phyloP scores from a whole-genome alignment of 1,140 invertebrate species.

The Pseudoatta argentina region DNA sequence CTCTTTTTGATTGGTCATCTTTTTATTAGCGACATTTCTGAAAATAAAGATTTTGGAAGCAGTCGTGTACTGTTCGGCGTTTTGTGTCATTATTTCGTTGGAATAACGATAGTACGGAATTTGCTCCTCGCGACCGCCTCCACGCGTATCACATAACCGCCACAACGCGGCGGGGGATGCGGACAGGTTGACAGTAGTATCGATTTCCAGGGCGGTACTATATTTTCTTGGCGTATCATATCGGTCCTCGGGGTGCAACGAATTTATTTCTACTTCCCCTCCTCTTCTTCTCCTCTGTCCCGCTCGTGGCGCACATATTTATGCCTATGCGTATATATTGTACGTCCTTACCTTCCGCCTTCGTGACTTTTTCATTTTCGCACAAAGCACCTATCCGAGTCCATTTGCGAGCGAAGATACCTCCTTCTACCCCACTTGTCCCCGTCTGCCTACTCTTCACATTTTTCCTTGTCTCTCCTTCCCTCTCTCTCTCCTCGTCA shows the following conservation, averaged over 20 bases:
- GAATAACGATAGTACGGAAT: constrained; percentile 41
- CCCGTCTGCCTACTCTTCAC: not conserved
- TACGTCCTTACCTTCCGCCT: constrained; percentile 70
- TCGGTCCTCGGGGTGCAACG: constrained; percentile 64
- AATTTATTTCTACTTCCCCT: constrained; percentile 62
- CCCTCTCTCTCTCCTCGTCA: not conserved
- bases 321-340: constrained; percentile 65
- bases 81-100: constrained; percentile 42
- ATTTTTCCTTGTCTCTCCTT: constrained; percentile 22
- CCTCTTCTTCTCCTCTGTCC: not conserved
- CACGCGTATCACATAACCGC: not conserved
- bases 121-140: constrained; percentile 15
- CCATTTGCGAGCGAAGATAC: constrained; percentile 63
- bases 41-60: not conserved
- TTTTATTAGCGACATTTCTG: not conserved
- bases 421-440: not conserved
- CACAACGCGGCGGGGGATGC: constrained; percentile 49
- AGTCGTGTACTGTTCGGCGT: not conserved
- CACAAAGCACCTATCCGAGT: constrained; percentile 73
- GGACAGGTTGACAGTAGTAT: constrained; percentile 63
- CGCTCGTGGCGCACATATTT: constrained; percentile 53
- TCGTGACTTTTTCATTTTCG: constrained; percentile 78
- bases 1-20: not conserved
- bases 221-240: constrained; percentile 69
- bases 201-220: constrained; percentile 64